These are phyloP conservation scores for Parauchenoglanis ngamensis DNA, from an alignment of 2,797 vertebrate species.

Conservation along the genomic window DNA sequence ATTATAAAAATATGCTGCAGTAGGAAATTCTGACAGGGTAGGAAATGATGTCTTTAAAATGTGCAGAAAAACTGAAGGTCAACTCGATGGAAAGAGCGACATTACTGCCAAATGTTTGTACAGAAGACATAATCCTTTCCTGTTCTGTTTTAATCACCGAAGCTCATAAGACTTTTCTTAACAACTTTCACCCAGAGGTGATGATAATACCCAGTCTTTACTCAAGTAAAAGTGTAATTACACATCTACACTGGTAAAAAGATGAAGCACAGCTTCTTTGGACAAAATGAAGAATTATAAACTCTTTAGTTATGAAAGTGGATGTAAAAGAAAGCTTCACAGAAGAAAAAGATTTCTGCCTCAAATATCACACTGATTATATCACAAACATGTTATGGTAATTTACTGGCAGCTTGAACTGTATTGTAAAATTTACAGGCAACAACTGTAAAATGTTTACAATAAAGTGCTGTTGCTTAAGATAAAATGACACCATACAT, in stretches of 20 bases:
- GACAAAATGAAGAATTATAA: too few species aligned
- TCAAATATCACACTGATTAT: neutral
- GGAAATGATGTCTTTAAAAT: too few species aligned
- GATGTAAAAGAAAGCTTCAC: neutral
- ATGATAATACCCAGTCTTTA: neutral
- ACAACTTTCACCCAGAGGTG: neutral
- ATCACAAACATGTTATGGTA: neutral
- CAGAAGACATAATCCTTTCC: neutral
- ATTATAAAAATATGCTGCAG: too few species aligned
- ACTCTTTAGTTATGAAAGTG: neutral
- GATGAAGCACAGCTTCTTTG: neutral
- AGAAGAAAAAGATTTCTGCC: neutral
- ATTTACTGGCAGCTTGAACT: too few species aligned
- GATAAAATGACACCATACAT: too few species aligned
- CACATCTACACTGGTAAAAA: neutral
- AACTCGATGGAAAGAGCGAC: neutral
- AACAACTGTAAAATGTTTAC: too few species aligned
- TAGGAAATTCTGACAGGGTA: too few species aligned
- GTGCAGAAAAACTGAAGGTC: neutral
- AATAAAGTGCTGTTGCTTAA: too few species aligned
- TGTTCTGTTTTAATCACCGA: neutral
- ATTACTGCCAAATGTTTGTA: neutral
- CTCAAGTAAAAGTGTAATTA: neutral
- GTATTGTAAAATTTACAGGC: too few species aligned
- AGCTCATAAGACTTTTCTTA: conserved; percentile 20